These are phyloP conservation scores for Ancistrus triradiatus DNA, from an alignment of 2,113 vertebrate species.

Conservation along the genomic window DNA sequence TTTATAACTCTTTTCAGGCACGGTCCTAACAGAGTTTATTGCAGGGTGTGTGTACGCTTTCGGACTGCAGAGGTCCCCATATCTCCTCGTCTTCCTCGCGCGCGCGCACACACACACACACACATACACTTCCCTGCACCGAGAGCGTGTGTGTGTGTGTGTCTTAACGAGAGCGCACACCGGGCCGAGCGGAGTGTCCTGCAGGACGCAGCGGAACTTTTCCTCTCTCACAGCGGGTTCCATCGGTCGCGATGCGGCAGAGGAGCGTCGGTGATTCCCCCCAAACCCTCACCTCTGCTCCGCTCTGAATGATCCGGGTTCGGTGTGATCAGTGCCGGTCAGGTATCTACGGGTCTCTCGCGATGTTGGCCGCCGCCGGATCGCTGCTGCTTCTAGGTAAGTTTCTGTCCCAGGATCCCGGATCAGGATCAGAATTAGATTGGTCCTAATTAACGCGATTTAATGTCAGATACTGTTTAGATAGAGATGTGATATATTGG, in stretches of 20 bases:
- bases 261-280: not conserved
- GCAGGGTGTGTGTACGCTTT: too few species aligned
- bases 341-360: not conserved
- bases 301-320: not conserved
- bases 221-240: not conserved
- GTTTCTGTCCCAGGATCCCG: not conserved
- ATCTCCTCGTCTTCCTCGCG: too few species aligned
- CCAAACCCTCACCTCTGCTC: not conserved
- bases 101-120: too few species aligned
- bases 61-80: too few species aligned
- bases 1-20: too few species aligned
- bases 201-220: slow-evolving; percentile 5
- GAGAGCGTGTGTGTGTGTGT: not conserved
- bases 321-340: not conserved
- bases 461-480: too few species aligned
- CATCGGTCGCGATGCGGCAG: not conserved
- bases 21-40: too few species aligned
- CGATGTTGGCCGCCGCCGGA: not conserved
- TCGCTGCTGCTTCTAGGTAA: not conserved
- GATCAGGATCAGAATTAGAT: too few species aligned
- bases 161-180: not conserved
- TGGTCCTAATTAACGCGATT: too few species aligned
- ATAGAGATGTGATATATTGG: too few species aligned
- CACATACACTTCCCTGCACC: too few species aligned
- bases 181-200: not conserved